Evolutionary conservation across 2,888 invertebrate species (phyloP).

Genomic region (Sarcophaga variegata): DNA sequence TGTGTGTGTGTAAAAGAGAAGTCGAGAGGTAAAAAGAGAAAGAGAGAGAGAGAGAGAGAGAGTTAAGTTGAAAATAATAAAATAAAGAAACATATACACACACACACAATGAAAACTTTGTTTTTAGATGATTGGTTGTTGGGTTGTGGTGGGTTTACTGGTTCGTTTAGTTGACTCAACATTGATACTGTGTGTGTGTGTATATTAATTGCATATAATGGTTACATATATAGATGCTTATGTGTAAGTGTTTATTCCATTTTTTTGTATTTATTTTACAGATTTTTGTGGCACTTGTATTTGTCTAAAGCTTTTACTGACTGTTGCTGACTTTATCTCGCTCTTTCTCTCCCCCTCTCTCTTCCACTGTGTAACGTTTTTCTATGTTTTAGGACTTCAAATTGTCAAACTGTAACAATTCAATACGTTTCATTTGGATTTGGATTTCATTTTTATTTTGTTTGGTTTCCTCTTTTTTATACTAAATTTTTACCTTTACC

Average conservation of each 20-base stretch:
- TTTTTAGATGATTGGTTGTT: constrained; percentile 61
- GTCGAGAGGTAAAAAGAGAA: not conserved
- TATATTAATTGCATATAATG: constrained; percentile 38
- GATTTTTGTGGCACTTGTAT: constrained; percentile 37
- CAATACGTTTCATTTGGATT: constrained; percentile 49
- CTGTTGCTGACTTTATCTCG: not conserved
- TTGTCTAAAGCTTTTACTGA: not conserved
- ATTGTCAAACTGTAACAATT: constrained; percentile 51
- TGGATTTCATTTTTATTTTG: constrained; percentile 21
- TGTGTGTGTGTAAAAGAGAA: not conserved
- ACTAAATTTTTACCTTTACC: not conserved
- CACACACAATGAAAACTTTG: constrained; percentile 43
- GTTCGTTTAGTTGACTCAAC: constrained; percentile 34
- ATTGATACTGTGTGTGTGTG: constrained; percentile 12
- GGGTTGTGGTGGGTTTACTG: constrained; percentile 30
- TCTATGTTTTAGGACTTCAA: constrained; percentile 32
- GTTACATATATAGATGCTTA: not conserved
- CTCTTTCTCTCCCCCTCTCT: not conserved
- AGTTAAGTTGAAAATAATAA: constrained; percentile 11
- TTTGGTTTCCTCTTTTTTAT: constrained; percentile 14
- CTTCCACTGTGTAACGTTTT: not conserved
- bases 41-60: not conserved
- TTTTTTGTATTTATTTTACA: constrained; percentile 21
- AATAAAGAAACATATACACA: not conserved
- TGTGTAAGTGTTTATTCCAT: not conserved